phyloP scores from a whole-genome alignment of 2,888 invertebrate species.

The Baronia brevicornis region DNA sequence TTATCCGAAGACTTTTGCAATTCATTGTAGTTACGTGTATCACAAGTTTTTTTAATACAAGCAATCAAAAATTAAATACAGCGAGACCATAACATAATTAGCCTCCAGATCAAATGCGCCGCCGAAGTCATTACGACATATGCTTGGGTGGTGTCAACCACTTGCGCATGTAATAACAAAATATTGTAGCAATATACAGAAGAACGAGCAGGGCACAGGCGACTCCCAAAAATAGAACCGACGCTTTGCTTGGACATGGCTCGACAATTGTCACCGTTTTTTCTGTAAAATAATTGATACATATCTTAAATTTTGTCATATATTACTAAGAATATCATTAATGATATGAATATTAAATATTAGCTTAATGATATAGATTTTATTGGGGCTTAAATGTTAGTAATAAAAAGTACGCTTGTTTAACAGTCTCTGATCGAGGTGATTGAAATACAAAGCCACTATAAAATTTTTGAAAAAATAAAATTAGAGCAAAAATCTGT shows the following conservation, averaged over 20 bases:
- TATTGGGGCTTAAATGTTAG: no score
- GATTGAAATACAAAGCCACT: no score
- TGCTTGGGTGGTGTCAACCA: slow-evolving; percentile 91
- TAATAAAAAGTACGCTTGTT: no score
- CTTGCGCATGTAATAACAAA: slow-evolving; percentile 95
- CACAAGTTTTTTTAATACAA: slow-evolving; percentile 42
- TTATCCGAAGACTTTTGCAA: slow-evolving; percentile 27
- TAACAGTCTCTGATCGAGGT: no score
- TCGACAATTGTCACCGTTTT: slow-evolving; percentile 93
- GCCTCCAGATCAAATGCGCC: slow-evolving; percentile 19
- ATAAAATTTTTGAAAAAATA: no score
- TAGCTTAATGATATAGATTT: no score
- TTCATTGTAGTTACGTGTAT: slow-evolving; percentile 56
- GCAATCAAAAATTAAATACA: slow-evolving; percentile 19
- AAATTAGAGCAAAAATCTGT: no score
- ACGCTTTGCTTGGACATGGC: slow-evolving; percentile 93
- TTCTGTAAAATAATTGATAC: slow-evolving; percentile 72
- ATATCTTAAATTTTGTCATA: background rate
- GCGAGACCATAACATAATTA: slow-evolving; percentile 23
- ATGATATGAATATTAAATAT: no score
- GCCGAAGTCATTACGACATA: slow-evolving; percentile 63
- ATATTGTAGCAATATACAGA: slow-evolving; percentile 92
- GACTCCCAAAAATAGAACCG: slow-evolving; percentile 91
- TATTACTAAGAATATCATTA: background rate
- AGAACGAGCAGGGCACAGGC: slow-evolving; percentile 92